Base-by-base conservation (phyloP, 2,888 invertebrate species). In the Hemistola chrysoprasaria region DNA sequence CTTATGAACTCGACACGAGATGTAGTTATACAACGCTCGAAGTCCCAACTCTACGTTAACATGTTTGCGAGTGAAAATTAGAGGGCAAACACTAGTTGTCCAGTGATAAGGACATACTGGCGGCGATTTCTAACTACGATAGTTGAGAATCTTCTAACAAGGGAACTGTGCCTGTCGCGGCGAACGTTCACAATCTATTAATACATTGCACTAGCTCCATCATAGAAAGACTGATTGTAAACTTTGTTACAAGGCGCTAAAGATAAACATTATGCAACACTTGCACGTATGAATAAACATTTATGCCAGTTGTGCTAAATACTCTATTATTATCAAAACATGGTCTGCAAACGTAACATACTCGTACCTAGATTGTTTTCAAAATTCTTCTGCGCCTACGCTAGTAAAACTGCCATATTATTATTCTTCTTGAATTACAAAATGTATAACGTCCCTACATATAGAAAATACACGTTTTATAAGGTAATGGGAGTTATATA, bases 31-130 rank as follows among this genome's bases (percentile, higher is more conserved):
- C 52, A 23, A 47, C 52, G 62, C 54, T 66, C 50, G 51, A 51
- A 55, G 55, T 63, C 42, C 36, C 54, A 58, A 61, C 62, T 59
- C 51, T 51, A 61, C 60, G 61, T 61, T 67, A 69, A 65, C 61
- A 69, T 66, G 65, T 64, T 70, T 60, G 64, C 53, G 56, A 67
- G 69, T 62, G 67, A 67, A 78, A 80, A 77, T 76, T 77, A 72
- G 66, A 72, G 73, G 68, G 68, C 62, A 77, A 65, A 68, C 64
- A 69, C 63, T 74, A 24, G 41, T 69, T 53, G 57, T 69, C 65
- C 71, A 61, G 59, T 60, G 64, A 64, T 72, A 67, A 66, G 64
- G 62, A 62, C 62, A 61, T 61, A 56, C 38, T 44, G 26, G 44
- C 41, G 47, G 45, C 47, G 48, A 49, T 46, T 50, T 50, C 42